A percentile compares a stretch with the other conserved stretches of the same genome.
Evolutionary conservation across 2,113 vertebrate genomes (phyloP).

Genomic region (Poecilia latipinna): DNA sequence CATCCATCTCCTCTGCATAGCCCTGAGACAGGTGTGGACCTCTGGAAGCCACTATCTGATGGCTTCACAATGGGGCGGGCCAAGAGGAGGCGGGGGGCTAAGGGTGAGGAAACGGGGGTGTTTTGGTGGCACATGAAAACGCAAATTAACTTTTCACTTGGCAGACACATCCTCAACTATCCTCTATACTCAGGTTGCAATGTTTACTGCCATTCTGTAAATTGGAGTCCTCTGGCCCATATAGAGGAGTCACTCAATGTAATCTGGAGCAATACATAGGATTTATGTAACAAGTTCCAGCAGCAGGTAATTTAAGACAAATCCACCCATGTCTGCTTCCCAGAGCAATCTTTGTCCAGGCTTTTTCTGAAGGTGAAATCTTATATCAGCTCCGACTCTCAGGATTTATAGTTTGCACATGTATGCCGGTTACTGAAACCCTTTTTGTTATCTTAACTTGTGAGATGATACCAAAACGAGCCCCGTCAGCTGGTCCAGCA

Average conservation of each 20-base stretch:
- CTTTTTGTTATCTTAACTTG: slow-evolving; percentile 52
- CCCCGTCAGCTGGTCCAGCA: slow-evolving; percentile 48
- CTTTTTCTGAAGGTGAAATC: slow-evolving; percentile 40
- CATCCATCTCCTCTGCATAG: slow-evolving; percentile 82
- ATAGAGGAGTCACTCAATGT: slow-evolving; percentile 50
- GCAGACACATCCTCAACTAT: slow-evolving; percentile 65
- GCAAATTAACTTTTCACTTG: slow-evolving; percentile 78
- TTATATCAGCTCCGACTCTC: slow-evolving; percentile 25
- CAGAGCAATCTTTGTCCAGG: slow-evolving; percentile 10
- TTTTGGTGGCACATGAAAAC: slow-evolving; percentile 68
- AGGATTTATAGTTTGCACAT: slow-evolving; percentile 52
- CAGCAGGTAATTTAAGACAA: slow-evolving; percentile 27
- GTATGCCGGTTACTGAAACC: slow-evolving; percentile 24
- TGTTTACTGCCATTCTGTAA: slow-evolving; percentile 49
- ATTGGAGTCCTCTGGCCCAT: slow-evolving; percentile 49
- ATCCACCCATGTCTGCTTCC: slow-evolving; percentile 24
- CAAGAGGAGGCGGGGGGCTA: slow-evolving; percentile 22
- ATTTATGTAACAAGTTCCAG: slow-evolving; percentile 51
- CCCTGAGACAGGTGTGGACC: slow-evolving; percentile 79
- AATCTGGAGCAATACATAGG: slow-evolving; percentile 46
- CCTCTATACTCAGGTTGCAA: slow-evolving; percentile 46
- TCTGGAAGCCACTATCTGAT: slow-evolving; percentile 78
- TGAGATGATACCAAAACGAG: slow-evolving; percentile 61
- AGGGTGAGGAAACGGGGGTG: slow-evolving; percentile 47
- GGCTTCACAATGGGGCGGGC: slow-evolving; percentile 72